These are phyloP conservation scores for Asobara japonica DNA, from an alignment of 1,140 invertebrate genomes.

Conservation along the genomic window DNA sequence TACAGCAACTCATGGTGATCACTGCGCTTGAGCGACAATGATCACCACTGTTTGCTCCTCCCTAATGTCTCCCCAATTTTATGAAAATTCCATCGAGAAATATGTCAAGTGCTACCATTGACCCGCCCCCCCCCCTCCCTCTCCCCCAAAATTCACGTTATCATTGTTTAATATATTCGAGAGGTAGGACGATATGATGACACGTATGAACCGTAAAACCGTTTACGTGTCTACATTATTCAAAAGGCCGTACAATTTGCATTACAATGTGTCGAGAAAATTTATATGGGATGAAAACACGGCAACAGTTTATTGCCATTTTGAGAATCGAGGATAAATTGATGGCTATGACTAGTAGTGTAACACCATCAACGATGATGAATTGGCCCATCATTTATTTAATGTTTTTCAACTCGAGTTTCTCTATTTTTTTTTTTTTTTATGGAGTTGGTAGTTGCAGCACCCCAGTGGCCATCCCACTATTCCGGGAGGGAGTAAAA, in stretches of 20 bases:
- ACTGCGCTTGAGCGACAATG: no score
- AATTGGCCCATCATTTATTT: neutral
- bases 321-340: neutral
- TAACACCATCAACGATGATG: neutral
- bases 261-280: neutral
- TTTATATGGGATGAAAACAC: neutral
- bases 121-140: no score
- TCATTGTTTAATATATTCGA: no score
- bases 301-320: conserved; percentile 4
- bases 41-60: no score
- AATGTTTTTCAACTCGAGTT: neutral
- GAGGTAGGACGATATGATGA: neutral
- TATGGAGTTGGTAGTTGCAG: neutral
- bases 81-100: no score
- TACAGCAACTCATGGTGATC: no score
- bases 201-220: neutral
- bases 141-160: no score
- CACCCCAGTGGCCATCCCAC: neutral
- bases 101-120: no score
- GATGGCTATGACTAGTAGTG: no score
- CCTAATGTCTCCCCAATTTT: no score
- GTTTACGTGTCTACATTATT: neutral
- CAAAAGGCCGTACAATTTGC: neutral
- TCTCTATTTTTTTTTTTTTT: neutral
- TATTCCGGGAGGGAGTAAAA: neutral